phyloP scores from a whole-genome alignment of 2,888 invertebrate genomes.

The Phengaris arion region DNA sequence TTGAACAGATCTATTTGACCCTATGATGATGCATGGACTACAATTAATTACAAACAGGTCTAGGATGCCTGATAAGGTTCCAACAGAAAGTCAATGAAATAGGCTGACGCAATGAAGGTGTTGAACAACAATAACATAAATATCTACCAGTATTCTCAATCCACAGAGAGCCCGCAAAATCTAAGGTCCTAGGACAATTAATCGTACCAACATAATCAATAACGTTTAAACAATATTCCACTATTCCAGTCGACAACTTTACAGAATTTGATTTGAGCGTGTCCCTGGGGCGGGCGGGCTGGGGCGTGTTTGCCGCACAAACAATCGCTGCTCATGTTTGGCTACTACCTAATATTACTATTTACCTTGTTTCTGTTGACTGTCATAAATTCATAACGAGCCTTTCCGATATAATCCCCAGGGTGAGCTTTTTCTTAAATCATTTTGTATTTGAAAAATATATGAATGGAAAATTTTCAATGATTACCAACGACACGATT shows the following conservation, averaged over 20 bases:
- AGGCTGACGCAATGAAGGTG: too few species aligned
- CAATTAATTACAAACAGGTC: too few species aligned
- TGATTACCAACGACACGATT: background rate
- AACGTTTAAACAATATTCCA: conserved; percentile 30
- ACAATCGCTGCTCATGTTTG: conserved; percentile 41
- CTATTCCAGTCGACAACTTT: conserved; percentile 36
- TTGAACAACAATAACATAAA: too few species aligned
- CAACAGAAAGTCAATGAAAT: too few species aligned
- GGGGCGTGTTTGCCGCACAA: conserved; percentile 35
- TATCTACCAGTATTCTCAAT: too few species aligned
- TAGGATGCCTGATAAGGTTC: too few species aligned
- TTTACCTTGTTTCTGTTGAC: conserved; percentile 41
- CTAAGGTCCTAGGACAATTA: background rate
- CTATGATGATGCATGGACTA: too few species aligned
- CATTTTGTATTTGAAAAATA: conserved; percentile 1
- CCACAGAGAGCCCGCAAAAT: background rate
- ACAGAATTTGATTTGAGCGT: conserved; percentile 43
- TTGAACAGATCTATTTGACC: too few species aligned
- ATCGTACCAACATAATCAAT: background rate
- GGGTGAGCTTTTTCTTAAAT: conserved; percentile 21
- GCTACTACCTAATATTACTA: conserved; percentile 42
- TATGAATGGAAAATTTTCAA: background rate
- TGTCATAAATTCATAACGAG: conserved; percentile 44
- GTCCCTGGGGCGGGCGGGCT: conserved; percentile 34
- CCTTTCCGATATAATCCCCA: conserved; percentile 31